phyloP scores from a whole-genome alignment of 1,140 invertebrate species.

The Drosophila pseudoobscura region DNA sequence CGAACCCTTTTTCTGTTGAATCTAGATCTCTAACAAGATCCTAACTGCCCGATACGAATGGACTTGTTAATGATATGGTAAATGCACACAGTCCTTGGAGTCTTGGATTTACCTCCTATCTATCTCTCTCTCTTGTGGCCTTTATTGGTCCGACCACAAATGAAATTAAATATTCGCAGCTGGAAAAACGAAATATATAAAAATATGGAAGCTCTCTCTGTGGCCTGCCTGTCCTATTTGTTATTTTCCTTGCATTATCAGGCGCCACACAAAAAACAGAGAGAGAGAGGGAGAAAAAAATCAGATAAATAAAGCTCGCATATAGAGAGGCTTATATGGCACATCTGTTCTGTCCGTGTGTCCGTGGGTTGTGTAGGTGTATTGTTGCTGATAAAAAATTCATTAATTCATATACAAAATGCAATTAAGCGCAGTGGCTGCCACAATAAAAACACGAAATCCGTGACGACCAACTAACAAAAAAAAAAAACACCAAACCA shows the following conservation, averaged over 20 bases:
- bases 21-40: conserved; percentile 33
- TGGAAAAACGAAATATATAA: conserved; percentile 38
- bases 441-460: conserved; percentile 63
- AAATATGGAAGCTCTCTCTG: conserved; percentile 46
- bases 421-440: conserved; percentile 79
- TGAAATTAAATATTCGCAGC: conserved; percentile 74
- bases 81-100: conserved; percentile 30
- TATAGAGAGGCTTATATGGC: conserved; percentile 53
- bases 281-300: conserved; percentile 34
- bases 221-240: conserved; percentile 60
- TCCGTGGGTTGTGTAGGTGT: conserved; percentile 36
- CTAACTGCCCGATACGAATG: conserved; percentile 31
- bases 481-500: conserved; percentile 31
- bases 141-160: conserved; percentile 61
- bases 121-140: conserved; percentile 24
- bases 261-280: conserved; percentile 51
- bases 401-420: conserved; percentile 82
- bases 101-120: conserved; percentile 23
- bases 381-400: conserved; percentile 75
- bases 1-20: conserved; percentile 45
- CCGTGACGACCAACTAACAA: conserved; percentile 49
- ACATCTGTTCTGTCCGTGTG: conserved; percentile 53
- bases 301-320: conserved; percentile 68
- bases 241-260: conserved; percentile 75
- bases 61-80: conserved; percentile 53